Evolutionary conservation across 2,113 vertebrate species (phyloP).

Genomic region (Thermophis baileyi): DNA sequence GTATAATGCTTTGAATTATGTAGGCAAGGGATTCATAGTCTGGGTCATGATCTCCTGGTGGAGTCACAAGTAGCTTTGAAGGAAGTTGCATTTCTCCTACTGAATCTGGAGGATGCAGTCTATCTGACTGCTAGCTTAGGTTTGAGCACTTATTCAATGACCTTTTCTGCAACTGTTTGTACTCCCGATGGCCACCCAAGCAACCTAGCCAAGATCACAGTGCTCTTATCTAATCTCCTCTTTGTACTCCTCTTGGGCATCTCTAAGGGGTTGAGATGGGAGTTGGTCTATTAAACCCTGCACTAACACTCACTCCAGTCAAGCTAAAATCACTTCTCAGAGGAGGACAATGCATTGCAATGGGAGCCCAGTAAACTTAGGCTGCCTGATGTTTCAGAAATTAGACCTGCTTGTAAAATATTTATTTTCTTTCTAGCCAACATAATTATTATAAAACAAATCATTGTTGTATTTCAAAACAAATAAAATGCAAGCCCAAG

Average conservation of each 20-base stretch:
- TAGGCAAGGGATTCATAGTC: not conserved
- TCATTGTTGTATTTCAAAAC: not conserved
- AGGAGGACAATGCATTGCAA: not conserved
- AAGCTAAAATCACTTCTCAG: not conserved
- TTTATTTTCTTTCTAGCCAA: not conserved
- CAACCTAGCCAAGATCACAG: not conserved
- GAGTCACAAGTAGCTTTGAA: not conserved
- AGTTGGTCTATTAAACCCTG: not conserved
- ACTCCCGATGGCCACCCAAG: not conserved
- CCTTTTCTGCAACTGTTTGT: not conserved
- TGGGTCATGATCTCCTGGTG: not conserved
- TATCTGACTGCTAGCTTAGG: not conserved
- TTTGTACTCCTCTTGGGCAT: not conserved
- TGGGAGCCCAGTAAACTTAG: not conserved
- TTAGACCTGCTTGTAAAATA: not conserved
- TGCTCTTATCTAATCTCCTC: not conserved
- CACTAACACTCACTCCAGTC: not conserved
- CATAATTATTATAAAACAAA: not conserved
- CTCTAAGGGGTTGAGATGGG: not conserved
- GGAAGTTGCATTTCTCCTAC: not conserved
- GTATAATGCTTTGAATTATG: not conserved
- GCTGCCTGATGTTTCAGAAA: not conserved
- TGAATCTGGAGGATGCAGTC: not conserved
- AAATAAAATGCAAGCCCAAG: not conserved
- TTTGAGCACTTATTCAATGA: not conserved